Base-by-base conservation (phyloP, 2,797 vertebrate genomes). In the Discoglossus pictus region DNA sequence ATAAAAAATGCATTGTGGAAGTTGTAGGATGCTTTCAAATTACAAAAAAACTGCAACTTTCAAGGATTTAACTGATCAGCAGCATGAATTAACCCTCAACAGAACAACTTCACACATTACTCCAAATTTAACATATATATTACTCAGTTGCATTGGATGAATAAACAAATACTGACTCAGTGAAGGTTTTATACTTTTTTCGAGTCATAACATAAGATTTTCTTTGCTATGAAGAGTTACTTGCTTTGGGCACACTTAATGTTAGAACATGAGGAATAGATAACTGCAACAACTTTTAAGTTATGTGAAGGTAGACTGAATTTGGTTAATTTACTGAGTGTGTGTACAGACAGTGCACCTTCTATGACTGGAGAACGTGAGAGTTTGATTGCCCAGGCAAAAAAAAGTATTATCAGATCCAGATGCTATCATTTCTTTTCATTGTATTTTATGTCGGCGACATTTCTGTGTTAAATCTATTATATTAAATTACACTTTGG, bases 21-120 rank as follows among this genome's bases (percentile, higher is more conserved):
- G 40, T 53, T 53, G 25, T 53, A 27, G 50, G 12, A 13, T 53
- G 25, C 50, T 16, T 43, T 43, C 50, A 31, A 53, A 53, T 23
- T 53, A 27, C n/a, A 9, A 53, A 53, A 34, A 23, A 53, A 34
- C 11, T 47, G 43, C 15, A 12, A n/a, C 43, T 47, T 11, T 47
- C 43, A 47, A 47, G 43, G 43, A 47, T 11, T 31, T 53, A 53
- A 53, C 4, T 53, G 25, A 53, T 53, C 25, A 31, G 50, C 50
- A 27, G 3, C 50, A 53, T 53, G 50, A 53, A 53, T 53, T 53
- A 53, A 11, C 50, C 50, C 18, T 53, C 50, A 31, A 53, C 50
- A 43, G 40, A 43, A 43, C 40, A 16, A 16, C 40, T 43, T 43
- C 40, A 43, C 12, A 12, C 40, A 43, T 7, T 43, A 43, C 40